A percentile compares a stretch with the other conserved stretches of the same genome.
Evolutionary conservation across 2,888 invertebrate species (phyloP).

Genomic region (Octonoba sinensis): DNA sequence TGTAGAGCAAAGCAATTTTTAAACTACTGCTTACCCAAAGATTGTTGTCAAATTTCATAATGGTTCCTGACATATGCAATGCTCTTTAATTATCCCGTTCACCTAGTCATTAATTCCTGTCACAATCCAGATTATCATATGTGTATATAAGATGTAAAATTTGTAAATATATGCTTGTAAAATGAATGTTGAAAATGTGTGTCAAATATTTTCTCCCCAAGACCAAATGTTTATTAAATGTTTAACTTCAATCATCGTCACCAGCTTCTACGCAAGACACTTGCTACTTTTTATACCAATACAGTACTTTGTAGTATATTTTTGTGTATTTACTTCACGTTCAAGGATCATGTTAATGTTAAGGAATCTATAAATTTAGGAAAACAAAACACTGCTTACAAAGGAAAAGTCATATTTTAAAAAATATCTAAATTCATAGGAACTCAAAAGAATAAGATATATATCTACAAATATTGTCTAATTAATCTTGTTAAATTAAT

Average conservation of each 20-base stretch:
- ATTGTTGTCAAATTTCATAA: too few relatives aligned
- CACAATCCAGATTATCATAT: slow-evolving; percentile 27
- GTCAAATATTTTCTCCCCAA: slow-evolving; percentile 31
- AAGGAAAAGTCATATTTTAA: too few relatives aligned
- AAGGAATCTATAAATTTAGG: too few relatives aligned
- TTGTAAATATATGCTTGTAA: slow-evolving; percentile 60
- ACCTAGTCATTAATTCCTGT: slow-evolving; percentile 49
- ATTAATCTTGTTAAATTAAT: too few relatives aligned
- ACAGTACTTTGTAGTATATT: slow-evolving; percentile 57
- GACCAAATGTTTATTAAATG: slow-evolving; percentile 41
- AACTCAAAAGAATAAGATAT: too few relatives aligned
- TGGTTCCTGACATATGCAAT: too few relatives aligned
- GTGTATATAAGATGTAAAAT: slow-evolving; percentile 56
- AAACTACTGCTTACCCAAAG: too few relatives aligned
- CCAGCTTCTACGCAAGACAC: slow-evolving; percentile 41
- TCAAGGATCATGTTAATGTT: background rate
- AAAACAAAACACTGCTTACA: too few relatives aligned
- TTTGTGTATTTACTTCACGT: slow-evolving; percentile 41
- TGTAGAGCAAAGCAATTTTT: too few relatives aligned
- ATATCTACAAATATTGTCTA: too few relatives aligned
- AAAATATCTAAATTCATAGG: too few relatives aligned
- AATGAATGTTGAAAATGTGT: slow-evolving; percentile 24
- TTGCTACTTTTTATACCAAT: slow-evolving; percentile 60
- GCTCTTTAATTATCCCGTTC: too few relatives aligned
- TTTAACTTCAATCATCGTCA: slow-evolving; percentile 44